Percentiles rank a stretch among this genome's conserved stretches.
Evolutionary conservation across 2,888 invertebrate genomes (phyloP).

Genomic region (Scaptomyza cyrtandrae): DNA sequence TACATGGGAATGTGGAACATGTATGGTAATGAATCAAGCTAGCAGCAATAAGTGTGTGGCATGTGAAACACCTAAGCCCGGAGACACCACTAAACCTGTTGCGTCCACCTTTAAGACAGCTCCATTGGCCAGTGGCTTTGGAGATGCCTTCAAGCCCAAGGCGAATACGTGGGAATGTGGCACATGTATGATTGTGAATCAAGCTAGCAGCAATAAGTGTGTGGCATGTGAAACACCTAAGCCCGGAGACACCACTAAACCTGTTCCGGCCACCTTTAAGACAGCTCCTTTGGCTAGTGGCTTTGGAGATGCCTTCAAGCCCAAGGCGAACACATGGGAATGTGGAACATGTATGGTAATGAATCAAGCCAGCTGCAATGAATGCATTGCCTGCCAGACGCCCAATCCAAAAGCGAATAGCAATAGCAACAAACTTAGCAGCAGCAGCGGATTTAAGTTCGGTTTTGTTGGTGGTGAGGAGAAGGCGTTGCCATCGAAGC

Average conservation of each 20-base stretch:
- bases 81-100: too few relatives aligned
- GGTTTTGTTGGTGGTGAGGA: slow-evolving; percentile 38
- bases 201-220: slow-evolving; percentile 85
- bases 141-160: slow-evolving; percentile 85
- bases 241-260: too few relatives aligned
- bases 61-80: slow-evolving; percentile 85
- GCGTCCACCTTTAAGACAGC: background rate
- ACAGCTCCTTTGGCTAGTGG: slow-evolving; percentile 1
- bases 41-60: slow-evolving; percentile 85
- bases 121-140: slow-evolving; percentile 65
- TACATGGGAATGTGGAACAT: slow-evolving; percentile 87
- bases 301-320: slow-evolving; percentile 85
- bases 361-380: slow-evolving; percentile 84
- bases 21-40: slow-evolving; percentile 86
- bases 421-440: slow-evolving; percentile 15
- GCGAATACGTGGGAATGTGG: slow-evolving; percentile 87
- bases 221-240: slow-evolving; percentile 86
- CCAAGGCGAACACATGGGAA: slow-evolving; percentile 86
- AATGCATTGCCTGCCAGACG: slow-evolving; percentile 86
- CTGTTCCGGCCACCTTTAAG: background rate
- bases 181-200: slow-evolving; percentile 86
- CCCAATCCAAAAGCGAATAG: slow-evolving; percentile 80
- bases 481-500: slow-evolving; percentile 74
- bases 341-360: slow-evolving; percentile 87
- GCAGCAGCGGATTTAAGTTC: slow-evolving; percentile 50